Conservation (phyloP, 2,113 vertebrate species). For the Lampris incognitus region DNA sequence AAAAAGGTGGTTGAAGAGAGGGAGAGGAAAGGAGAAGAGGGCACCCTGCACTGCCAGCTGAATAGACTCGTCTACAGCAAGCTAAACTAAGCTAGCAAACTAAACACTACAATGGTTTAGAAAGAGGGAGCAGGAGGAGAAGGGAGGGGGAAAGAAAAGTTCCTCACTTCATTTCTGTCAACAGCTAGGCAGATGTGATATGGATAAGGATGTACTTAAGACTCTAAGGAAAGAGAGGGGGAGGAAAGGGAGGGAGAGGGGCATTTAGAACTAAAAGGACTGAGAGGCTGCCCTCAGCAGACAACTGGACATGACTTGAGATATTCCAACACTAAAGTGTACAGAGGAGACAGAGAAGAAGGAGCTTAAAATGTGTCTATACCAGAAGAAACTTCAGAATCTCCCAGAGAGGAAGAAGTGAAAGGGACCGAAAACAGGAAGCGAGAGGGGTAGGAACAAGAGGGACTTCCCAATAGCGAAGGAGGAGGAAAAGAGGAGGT, state of each 20-base stretch:
- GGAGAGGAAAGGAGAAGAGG: background rate
- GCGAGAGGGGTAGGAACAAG: conserved; percentile 6
- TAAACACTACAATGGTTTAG: too few relatives aligned
- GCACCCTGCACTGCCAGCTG: background rate
- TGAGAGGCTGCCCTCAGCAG: background rate
- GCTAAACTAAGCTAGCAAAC: too few relatives aligned
- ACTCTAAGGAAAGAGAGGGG: background rate
- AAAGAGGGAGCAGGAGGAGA: background rate
- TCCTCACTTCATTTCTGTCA: background rate
- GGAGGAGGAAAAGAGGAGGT: background rate
- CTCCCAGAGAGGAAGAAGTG: conserved; percentile 31
- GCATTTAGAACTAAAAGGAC: background rate
- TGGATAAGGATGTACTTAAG: background rate
- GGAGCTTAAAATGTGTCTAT: conserved; percentile 46
- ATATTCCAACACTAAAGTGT: too few relatives aligned
- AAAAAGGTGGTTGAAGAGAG: too few relatives aligned
- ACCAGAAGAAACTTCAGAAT: conserved; percentile 59
- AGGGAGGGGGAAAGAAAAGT: background rate
- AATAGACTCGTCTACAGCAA: too few relatives aligned
- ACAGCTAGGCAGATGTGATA: too few relatives aligned
- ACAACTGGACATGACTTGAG: conserved; percentile 9
- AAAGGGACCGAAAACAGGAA: too few relatives aligned
- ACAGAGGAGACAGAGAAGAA: too few relatives aligned
- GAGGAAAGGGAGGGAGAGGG: background rate
- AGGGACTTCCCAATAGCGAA: background rate